Base-by-base conservation (phyloP, 2,888 invertebrate genomes). In the Coronaproctus castanopsis region DNA sequence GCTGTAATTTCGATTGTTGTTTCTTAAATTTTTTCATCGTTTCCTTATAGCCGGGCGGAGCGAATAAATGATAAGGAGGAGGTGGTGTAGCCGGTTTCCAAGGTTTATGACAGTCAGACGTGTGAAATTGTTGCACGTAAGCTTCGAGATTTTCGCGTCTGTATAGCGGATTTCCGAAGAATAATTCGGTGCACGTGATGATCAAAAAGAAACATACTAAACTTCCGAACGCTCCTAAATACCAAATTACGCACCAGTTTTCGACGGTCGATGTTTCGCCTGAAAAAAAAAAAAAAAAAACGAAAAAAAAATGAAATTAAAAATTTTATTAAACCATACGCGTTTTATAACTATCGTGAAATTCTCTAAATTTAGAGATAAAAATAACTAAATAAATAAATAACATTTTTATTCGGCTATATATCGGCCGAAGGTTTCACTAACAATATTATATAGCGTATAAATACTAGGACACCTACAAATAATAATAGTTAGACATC, bases 241-340 rank as follows among this genome's bases (percentile, higher is more conserved):
- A 78, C 77, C 77, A 77, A 3, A 77, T 71, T 57, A 78, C 74
- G 23, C 77, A 77, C 76, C 77, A 77, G 0, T 76, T 75, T 65
- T 76, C 76, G 65, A 74, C 64, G 2, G 21, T 2, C 18, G 54
- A 24, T 19, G 58, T 19, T 50, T 64, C 66, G 49, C 51, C 58
- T 58, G 55, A 21, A 58, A 52, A 3, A 20, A 24, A 59, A 57
- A n/a, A n/a, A n/a, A n/a, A n/a, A n/a, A n/a, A n/a, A n/a, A n/a
- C n/a, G n/a, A n/a, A n/a, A n/a, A n/a, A n/a, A n/a, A n/a, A n/a
- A n/a, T n/a, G n/a, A n/a, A n/a, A n/a, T n/a, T n/a, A n/a, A n/a
- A n/a, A n/a, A n/a, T n/a, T n/a, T n/a, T n/a, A n/a, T n/a, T n/a
- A n/a, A n/a, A n/a, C n/a, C n/a, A n/a, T n/a, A n/a, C n/a, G n/a